Percentiles rank a stretch among this genome's conserved stretches.
phyloP scores from a whole-genome alignment of 2,113 vertebrate genomes.

The Tinamus guttatus region DNA sequence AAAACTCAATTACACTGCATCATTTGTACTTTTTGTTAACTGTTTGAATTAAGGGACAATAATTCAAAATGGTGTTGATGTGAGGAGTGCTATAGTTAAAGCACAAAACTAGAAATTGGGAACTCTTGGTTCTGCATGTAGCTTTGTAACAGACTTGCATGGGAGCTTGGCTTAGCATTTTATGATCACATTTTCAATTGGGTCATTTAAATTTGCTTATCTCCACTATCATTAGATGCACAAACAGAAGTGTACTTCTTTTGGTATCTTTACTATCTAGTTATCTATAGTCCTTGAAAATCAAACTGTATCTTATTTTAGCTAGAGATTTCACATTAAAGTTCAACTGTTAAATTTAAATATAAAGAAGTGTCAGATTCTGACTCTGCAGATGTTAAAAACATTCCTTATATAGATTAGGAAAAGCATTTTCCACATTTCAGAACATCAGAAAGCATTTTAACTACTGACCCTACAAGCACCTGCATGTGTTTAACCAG shows the following conservation, averaged over 20 bases:
- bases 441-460: not conserved
- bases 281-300: not conserved
- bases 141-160: not conserved
- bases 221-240: not conserved
- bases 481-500: not conserved
- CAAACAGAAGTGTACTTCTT: not conserved
- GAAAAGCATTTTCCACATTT: not conserved
- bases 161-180: not conserved
- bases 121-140: not conserved
- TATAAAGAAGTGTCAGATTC: not conserved
- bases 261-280: not conserved
- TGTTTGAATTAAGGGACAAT: not conserved
- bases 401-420: not conserved
- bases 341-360: not conserved
- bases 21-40: not conserved
- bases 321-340: not conserved
- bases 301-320: not conserved
- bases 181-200: not conserved
- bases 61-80: not conserved
- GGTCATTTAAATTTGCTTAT: not conserved
- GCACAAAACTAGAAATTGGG: not conserved
- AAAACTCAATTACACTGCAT: not conserved
- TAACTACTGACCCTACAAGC: not conserved
- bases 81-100: not conserved
- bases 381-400: accelerated